Percentiles rank a stretch among this genome's conserved stretches.
phyloP scores from a whole-genome alignment of 2,888 invertebrate genomes.

The Eupithecia dodoneata region DNA sequence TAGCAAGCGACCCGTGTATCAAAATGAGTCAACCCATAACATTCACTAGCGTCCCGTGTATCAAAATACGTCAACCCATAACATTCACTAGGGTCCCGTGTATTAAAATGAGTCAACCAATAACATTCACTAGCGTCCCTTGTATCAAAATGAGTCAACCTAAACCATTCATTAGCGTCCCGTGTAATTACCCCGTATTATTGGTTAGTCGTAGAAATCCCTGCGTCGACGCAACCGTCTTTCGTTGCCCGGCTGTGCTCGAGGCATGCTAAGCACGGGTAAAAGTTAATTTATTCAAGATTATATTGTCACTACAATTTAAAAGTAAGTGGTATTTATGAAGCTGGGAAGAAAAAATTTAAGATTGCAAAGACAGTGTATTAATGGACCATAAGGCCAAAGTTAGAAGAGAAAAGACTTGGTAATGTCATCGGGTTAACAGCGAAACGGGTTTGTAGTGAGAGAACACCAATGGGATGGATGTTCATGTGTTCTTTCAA shows the following conservation, averaged over 20 bases:
- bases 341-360: background rate
- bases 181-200: conserved; percentile 11
- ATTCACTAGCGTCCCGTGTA: background rate
- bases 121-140: background rate
- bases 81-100: background rate
- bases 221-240: conserved; percentile 22
- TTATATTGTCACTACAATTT: background rate
- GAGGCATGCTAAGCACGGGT: conserved; percentile 17
- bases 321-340: background rate
- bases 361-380: background rate
- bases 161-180: background rate
- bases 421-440: background rate
- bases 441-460: background rate
- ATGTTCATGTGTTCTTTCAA: background rate
- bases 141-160: background rate
- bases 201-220: conserved; percentile 23
- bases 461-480: background rate
- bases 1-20: background rate
- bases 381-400: background rate
- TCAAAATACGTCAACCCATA: background rate
- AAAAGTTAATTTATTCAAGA: background rate
- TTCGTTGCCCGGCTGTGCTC: conserved; percentile 19
- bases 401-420: background rate
- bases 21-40: background rate
- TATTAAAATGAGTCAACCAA: background rate